Conservation (phyloP, 2,888 invertebrate species). For the Apotomis turbidana region DNA sequence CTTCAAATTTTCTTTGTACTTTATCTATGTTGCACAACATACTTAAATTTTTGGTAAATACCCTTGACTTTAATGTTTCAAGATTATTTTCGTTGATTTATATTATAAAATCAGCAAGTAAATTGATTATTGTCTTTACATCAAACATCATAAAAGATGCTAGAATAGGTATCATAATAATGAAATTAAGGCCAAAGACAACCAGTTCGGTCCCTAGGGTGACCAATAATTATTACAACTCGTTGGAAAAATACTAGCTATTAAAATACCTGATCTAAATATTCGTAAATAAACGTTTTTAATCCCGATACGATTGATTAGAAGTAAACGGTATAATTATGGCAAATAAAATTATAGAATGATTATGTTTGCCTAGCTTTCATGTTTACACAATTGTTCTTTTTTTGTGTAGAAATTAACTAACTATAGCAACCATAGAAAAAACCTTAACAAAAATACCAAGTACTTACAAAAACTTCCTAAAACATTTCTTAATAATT, state of each 20-base stretch:
- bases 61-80: background rate
- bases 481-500: constrained; percentile 9
- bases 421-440: too few species aligned
- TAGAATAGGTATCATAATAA: constrained; percentile 8
- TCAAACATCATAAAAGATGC: background rate
- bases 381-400: too few species aligned
- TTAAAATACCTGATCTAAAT: constrained; percentile 2
- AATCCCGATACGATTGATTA: too few species aligned
- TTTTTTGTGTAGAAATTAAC: too few species aligned
- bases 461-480: background rate
- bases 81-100: background rate
- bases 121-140: background rate
- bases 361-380: too few species aligned
- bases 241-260: background rate
- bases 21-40: too few species aligned
- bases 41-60: too few species aligned
- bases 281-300: background rate
- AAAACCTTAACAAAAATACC: background rate
- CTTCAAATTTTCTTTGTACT: too few species aligned
- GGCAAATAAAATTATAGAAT: too few species aligned
- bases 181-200: constrained; percentile 20
- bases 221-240: background rate
- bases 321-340: too few species aligned
- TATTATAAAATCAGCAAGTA: background rate
- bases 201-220: background rate